These are phyloP conservation scores for Cololabis saira DNA, from an alignment of 2,113 vertebrate genomes.

Conservation along the genomic window DNA sequence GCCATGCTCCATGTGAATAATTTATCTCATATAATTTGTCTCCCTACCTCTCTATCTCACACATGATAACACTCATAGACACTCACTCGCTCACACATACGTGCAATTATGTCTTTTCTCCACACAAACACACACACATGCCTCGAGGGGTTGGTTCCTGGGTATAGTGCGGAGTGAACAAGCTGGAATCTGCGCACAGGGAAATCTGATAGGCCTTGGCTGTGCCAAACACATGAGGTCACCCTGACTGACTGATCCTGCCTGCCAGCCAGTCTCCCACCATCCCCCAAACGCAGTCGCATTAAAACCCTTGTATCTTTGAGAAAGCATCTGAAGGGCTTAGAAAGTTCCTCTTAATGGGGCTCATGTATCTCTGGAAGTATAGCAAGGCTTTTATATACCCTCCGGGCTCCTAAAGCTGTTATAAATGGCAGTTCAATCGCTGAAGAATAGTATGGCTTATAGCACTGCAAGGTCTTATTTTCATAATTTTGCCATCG, in stretches of 20 bases:
- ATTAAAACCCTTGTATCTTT: conserved; percentile 41
- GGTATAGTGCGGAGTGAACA: conserved; percentile 64
- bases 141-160: conserved; percentile 51
- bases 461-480: conserved; percentile 13
- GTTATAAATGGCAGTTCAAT: conserved; percentile 27
- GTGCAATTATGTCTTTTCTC: conserved; percentile 30
- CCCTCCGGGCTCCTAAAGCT: conserved; percentile 35
- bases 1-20: conserved; percentile 64
- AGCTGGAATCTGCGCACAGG: conserved; percentile 74
- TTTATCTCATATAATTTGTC: conserved; percentile 77
- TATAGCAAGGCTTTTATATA: conserved; percentile 28
- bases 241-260: conserved; percentile 75
- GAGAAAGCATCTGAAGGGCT: conserved; percentile 27
- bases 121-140: conserved; percentile 40
- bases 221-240: conserved; percentile 82
- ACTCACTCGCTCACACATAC: conserved; percentile 17
- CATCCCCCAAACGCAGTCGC: conserved; percentile 31
- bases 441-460: conserved; percentile 24
- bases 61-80: conserved; percentile 27
- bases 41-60: conserved; percentile 54
- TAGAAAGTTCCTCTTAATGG: conserved; percentile 25
- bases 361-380: conserved; percentile 21
- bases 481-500: conserved; percentile 17
- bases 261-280: conserved; percentile 50
- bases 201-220: conserved; percentile 78